Evolutionary conservation across 23 tunicate species (phyloP), one percentile per base, ranked within the genome.

Genomic region (Styela clava): DNA sequence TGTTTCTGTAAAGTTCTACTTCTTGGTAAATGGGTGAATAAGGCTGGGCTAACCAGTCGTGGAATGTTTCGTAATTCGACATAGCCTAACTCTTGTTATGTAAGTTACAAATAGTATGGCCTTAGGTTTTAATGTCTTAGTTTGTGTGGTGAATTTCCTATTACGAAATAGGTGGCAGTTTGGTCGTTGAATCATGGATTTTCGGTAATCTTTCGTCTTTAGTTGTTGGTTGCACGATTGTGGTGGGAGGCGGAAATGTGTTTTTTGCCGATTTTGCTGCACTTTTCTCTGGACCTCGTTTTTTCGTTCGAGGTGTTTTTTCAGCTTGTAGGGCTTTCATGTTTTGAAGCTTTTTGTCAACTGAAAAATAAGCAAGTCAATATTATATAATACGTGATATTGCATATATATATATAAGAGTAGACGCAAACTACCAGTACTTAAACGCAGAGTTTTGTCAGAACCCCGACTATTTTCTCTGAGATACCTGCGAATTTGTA

Each of bases 151-250:
- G 16, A 25, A 28, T 65, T 28, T 28, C 5, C 31, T 65, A 9
- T 34, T 31, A 76, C 64, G 65, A 24, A 1, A 76, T 51, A 24
- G 81, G 81, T 27, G 81, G 81, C 64, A 76, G 65, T 52, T 76
- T 76, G 34, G 77, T 71, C 25, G 32, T 44, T 20, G 26, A 26
- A 29, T 76, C 52, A 25, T 25, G 62, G 5, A 25, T 76, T 21
- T 52, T 23, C 12, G 64, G 33, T 27, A 33, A 18, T 21, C 52
- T 22, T 28, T 76, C 81, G 64, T 52, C 64, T 2, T 33, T 21
- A 26, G 34, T 71, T 30, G 34, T 20, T 19, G 64, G 62, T 35
- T 24, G 24, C 5, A 64, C 31, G 33, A 24, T 36, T 52, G 81
- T 76, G 21, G 81, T 1, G 24, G 81, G 24, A 1, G 68, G 81